Percentiles rank a stretch among this genome's conserved stretches.
phyloP scores from a whole-genome alignment of 2,113 vertebrate genomes.

The Microcebus tavaratra region DNA sequence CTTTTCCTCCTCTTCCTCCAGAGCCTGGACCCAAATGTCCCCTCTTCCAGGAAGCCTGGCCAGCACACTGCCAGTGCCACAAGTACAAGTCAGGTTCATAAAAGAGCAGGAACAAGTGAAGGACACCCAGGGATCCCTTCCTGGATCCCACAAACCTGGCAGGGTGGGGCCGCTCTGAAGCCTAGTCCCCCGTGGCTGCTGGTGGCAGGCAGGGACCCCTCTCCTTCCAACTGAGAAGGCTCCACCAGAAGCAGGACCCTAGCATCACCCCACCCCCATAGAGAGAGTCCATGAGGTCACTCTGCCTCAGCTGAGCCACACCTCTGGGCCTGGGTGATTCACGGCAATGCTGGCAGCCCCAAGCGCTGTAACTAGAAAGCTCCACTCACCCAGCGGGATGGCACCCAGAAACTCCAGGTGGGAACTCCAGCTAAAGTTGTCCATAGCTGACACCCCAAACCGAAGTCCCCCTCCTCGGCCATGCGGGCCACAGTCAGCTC shows the following conservation, averaged over 20 bases:
- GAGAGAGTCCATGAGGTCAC: neutral
- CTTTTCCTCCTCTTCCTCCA: neutral
- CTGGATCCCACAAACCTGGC: neutral
- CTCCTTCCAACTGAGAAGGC: neutral
- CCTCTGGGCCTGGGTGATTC: neutral
- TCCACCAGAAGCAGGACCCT: neutral
- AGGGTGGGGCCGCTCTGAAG: neutral
- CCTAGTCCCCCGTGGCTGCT: neutral
- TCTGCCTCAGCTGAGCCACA: neutral
- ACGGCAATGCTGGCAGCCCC: accelerated
- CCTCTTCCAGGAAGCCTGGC: neutral
- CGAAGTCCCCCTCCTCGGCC: slow-evolving; percentile 91
- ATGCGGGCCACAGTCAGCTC: slow-evolving; percentile 87
- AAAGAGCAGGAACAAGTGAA: too few species aligned
- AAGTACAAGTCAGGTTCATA: neutral
- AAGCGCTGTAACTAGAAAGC: accelerated
- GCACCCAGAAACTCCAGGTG: slow-evolving; percentile 93
- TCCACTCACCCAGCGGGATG: slow-evolving; percentile 90
- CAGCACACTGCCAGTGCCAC: accelerated
- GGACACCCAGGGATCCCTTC: neutral
- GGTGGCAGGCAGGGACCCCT: neutral
- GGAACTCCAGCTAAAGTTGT: slow-evolving; percentile 92
- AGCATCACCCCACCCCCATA: neutral
- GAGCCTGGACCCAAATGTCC: neutral
- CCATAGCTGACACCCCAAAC: slow-evolving; percentile 94